Evolutionary conservation across 2,113 vertebrate genomes (phyloP).

Genomic region (Trichechus manatus): DNA sequence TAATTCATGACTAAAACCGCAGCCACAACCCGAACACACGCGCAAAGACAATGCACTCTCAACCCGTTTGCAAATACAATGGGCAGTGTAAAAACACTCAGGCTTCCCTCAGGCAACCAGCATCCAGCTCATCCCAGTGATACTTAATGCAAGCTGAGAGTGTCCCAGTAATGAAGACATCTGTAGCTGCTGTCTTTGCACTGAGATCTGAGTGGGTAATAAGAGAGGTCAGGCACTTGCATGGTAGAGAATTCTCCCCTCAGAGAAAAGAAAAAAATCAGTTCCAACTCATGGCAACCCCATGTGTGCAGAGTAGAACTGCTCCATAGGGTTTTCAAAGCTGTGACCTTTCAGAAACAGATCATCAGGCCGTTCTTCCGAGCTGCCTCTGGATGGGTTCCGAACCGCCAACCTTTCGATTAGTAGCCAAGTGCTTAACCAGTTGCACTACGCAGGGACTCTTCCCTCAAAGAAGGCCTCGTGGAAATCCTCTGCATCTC

Average conservation of each 20-base stretch:
- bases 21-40: not conserved
- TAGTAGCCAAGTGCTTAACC: not conserved
- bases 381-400: not conserved
- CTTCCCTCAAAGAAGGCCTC: not conserved
- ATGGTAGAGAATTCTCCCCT: not conserved
- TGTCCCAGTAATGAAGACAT: not conserved
- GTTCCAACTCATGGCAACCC: not conserved
- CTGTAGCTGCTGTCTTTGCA: not conserved
- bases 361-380: not conserved
- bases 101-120: not conserved
- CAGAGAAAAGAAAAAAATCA: not conserved
- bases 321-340: not conserved
- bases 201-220: not conserved
- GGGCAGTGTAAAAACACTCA: accelerated
- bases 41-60: not conserved
- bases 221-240: not conserved
- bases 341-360: not conserved
- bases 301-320: not conserved
- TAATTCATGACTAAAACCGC: not conserved
- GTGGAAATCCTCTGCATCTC: not conserved
- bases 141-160: not conserved
- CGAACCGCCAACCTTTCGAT: not conserved
- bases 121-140: not conserved
- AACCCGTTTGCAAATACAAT: not conserved
- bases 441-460: not conserved